A percentile compares a stretch with the other conserved stretches of the same genome.
phyloP scores from a whole-genome alignment of 2,888 invertebrate species.

The Willowsia nigromaculata region DNA sequence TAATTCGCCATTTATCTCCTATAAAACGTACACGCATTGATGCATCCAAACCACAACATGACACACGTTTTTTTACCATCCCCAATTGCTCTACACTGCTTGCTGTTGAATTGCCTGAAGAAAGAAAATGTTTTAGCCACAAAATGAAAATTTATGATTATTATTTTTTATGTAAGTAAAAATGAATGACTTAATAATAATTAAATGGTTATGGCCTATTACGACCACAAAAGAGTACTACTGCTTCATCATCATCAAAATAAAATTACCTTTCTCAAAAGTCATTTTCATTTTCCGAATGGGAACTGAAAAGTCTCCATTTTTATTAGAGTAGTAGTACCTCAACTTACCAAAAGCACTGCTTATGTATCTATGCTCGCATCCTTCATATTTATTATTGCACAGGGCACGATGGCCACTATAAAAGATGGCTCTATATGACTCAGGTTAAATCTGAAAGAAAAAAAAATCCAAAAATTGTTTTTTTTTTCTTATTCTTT shows the following conservation, averaged over 20 bases:
- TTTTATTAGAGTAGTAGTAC: conserved; percentile 38
- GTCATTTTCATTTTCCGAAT: conserved; percentile 54
- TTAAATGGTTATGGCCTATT: conserved; percentile 62
- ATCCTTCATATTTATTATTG: background rate
- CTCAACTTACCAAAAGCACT: background rate
- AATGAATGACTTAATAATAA: conserved; percentile 70
- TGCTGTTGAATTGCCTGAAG: background rate
- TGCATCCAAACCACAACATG: conserved; percentile 32
- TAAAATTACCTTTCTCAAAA: conserved; percentile 48
- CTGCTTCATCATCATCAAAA: conserved; percentile 26
- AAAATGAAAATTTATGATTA: conserved; percentile 55
- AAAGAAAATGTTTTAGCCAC: conserved; percentile 9
- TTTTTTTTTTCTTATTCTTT: conserved; percentile 14
- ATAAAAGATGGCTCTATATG: background rate
- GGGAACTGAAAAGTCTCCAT: conserved; percentile 61
- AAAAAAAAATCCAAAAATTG: conserved; percentile 9
- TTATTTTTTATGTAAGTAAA: conserved; percentile 37
- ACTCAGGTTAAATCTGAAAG: background rate
- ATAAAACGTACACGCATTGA: background rate
- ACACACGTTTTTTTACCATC: too few species aligned
- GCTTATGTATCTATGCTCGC: background rate
- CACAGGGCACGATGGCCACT: background rate
- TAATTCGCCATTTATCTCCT: conserved; percentile 34
- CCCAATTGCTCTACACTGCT: conserved; percentile 20
- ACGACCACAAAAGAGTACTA: conserved; percentile 9